A percentile compares a stretch with the other conserved stretches of the same genome.
Evolutionary conservation across 2,113 vertebrate genomes (phyloP).

Genomic region (Nothoprocta pentlandii): DNA sequence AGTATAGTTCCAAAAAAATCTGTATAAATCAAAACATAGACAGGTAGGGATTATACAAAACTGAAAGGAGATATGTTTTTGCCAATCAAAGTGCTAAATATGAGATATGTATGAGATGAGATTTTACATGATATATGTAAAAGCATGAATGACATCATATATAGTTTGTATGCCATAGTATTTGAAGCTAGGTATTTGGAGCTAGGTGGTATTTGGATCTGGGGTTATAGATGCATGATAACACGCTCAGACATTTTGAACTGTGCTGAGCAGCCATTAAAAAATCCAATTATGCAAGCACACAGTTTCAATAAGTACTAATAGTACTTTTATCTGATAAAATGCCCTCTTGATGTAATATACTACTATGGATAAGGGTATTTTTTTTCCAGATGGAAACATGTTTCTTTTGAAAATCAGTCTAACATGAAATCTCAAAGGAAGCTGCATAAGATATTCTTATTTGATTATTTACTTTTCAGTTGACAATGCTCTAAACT

Average conservation of each 20-base stretch:
- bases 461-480: constrained; percentile 1
- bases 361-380: constrained; percentile 28
- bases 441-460: constrained; percentile 31
- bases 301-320: constrained; percentile 34
- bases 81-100: background rate
- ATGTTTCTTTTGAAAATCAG: constrained; percentile 35
- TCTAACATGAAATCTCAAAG: constrained; percentile 63
- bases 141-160: background rate
- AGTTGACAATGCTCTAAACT: constrained; percentile 58
- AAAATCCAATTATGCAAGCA: constrained; percentile 23
- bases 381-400: constrained; percentile 65
- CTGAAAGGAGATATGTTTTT: background rate
- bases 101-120: background rate
- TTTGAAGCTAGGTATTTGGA: background rate
- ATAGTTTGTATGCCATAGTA: background rate
- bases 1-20: background rate
- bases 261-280: background rate
- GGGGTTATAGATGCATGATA: background rate
- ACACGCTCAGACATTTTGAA: constrained; percentile 33
- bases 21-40: background rate
- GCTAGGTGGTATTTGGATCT: background rate
- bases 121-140: background rate
- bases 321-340: constrained; percentile 47
- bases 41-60: background rate
- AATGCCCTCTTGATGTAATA: constrained; percentile 70